Evolutionary conservation across 2,113 vertebrate genomes (phyloP).

Genomic region (Meleagris gallopavo): DNA sequence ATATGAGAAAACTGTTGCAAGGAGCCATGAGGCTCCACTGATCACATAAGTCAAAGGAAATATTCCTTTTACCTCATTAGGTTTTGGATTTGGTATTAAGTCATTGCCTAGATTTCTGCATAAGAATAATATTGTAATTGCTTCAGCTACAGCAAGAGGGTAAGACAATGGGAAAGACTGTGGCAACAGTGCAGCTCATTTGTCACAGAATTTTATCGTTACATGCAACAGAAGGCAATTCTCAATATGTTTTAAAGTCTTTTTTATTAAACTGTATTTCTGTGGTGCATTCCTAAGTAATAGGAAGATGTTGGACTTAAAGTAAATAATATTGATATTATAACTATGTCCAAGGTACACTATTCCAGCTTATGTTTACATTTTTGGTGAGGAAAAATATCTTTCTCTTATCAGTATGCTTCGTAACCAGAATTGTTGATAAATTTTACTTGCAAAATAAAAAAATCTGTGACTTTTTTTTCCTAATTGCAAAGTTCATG

Average conservation of each 20-base stretch:
- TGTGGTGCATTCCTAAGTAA: neutral
- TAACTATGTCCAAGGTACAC: neutral
- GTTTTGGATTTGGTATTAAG: constrained; percentile 53
- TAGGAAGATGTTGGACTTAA: neutral
- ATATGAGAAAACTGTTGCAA: neutral
- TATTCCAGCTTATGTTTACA: neutral
- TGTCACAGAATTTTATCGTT: neutral
- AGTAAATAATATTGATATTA: neutral
- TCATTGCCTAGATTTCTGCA: constrained; percentile 20
- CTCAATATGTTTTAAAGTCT: neutral
- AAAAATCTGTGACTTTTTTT: neutral
- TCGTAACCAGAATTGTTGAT: neutral
- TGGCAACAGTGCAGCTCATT: neutral
- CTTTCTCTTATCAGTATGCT: neutral
- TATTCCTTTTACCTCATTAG: constrained; percentile 50
- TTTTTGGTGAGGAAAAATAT: neutral
- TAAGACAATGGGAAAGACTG: neutral
- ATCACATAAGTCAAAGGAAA: neutral
- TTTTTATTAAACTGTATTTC: neutral
- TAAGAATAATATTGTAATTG: neutral
- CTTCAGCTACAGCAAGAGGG: neutral
- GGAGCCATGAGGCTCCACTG: constrained; percentile 7
- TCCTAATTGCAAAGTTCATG: neutral
- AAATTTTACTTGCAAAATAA: neutral
- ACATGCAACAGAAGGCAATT: neutral